Conservation (phyloP, 2,113 vertebrate genomes). For the Erythrocebus patas region DNA sequence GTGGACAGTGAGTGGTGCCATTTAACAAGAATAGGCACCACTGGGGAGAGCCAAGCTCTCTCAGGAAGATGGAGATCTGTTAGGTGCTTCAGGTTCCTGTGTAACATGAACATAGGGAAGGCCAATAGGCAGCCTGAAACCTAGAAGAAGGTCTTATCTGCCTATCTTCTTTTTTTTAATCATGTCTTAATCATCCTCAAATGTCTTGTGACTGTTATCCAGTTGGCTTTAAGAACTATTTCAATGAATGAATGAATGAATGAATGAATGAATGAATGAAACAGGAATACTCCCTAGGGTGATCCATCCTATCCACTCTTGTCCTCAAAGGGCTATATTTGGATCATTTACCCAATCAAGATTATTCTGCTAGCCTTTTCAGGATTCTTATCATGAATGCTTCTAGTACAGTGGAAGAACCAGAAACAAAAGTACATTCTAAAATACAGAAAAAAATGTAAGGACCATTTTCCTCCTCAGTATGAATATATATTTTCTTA, state of each 20-base stretch:
- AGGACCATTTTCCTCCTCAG: not conserved
- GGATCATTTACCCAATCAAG: not conserved
- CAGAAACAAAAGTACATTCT: not conserved
- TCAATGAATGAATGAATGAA: not conserved
- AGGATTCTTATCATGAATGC: slow-evolving; percentile 11
- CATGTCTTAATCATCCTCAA: not conserved
- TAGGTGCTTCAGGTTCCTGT: not conserved
- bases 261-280: not conserved
- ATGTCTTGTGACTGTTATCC: not conserved
- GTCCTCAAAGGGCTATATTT: not conserved
- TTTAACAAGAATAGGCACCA: not conserved
- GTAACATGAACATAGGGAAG: not conserved
- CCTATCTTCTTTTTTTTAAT: not conserved
- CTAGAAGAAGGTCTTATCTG: not conserved
- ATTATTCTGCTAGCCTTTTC: not conserved
- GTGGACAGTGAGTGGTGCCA: not conserved
- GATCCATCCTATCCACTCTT: not conserved
- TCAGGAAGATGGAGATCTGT: not conserved
- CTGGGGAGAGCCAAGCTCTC: not conserved
- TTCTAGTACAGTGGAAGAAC: not conserved
- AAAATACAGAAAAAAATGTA: not conserved
- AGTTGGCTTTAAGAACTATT: slow-evolving; percentile 5
- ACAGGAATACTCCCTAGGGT: not conserved
- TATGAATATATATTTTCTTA: slow-evolving; percentile 3
- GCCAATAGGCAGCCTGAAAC: not conserved